phyloP scores from a whole-genome alignment of 2,113 vertebrate genomes.

The Cervus canadensis region DNA sequence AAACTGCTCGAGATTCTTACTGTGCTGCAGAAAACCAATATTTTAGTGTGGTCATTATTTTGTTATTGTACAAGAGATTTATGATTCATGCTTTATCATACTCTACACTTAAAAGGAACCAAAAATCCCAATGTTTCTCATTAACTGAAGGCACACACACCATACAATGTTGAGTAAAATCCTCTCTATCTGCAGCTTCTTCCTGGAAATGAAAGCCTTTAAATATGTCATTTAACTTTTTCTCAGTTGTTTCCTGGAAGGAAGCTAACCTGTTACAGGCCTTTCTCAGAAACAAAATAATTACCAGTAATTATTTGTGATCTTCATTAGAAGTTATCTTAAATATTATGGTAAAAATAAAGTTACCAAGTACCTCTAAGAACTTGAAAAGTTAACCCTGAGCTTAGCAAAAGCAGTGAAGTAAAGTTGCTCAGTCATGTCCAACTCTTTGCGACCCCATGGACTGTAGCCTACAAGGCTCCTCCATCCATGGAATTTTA shows the following conservation, averaged over 20 bases:
- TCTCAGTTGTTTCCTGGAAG: neutral
- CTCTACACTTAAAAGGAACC: neutral
- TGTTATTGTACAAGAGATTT: neutral
- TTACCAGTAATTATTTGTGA: neutral
- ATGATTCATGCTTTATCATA: neutral
- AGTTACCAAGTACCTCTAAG: neutral
- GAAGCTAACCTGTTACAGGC: neutral
- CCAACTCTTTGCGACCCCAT: neutral
- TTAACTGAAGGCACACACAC: neutral
- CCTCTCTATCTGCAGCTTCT: neutral
- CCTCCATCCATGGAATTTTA: neutral
- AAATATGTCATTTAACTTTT: neutral
- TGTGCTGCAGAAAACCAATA: neutral
- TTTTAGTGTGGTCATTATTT: slow-evolving; percentile 22
- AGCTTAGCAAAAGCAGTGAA: neutral
- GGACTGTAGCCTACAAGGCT: neutral
- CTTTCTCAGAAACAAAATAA: slow-evolving; percentile 22
- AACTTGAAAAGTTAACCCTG: neutral
- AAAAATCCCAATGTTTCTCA: neutral
- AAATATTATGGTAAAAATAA: neutral
- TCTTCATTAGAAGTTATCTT: neutral
- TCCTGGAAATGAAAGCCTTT: neutral
- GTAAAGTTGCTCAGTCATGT: neutral
- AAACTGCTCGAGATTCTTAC: neutral
- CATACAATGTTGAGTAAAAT: neutral